These are phyloP conservation scores for Theocolax elegans DNA, from an alignment of 1,140 invertebrate genomes.

Conservation along the genomic window DNA sequence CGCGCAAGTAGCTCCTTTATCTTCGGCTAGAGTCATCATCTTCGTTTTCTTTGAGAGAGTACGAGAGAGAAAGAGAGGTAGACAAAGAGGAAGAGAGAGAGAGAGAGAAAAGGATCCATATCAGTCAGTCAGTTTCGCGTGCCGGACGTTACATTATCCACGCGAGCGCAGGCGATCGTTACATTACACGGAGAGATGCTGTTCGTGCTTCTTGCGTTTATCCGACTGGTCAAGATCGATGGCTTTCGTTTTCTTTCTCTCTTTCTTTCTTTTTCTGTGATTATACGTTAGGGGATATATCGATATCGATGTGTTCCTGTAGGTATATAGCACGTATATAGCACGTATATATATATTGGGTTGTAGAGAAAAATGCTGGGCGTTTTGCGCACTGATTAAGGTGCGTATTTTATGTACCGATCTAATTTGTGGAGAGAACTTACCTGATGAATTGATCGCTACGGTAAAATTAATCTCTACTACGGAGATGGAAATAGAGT, in stretches of 20 bases:
- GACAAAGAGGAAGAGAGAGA: neutral
- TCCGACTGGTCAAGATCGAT: conserved; percentile 11
- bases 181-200: neutral
- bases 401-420: neutral
- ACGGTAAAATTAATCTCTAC: neutral
- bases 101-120: neutral
- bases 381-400: neutral
- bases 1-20: neutral
- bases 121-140: conserved; percentile 3
- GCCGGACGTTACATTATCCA: conserved; percentile 8
- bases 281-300: neutral
- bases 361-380: neutral
- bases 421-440: neutral
- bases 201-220: neutral
- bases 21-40: neutral
- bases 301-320: neutral
- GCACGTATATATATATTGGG: too few relatives aligned
- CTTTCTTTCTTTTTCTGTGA: neutral
- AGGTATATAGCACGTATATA: too few relatives aligned
- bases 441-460: neutral
- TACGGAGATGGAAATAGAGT: neutral
- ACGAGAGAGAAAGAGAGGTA: neutral
- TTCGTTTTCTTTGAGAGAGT: neutral
- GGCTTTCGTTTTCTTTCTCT: neutral
- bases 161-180: neutral